Evolutionary conservation across 2,113 vertebrate genomes (phyloP), one percentile per base, ranked within the genome.

Genomic region (Atrichornis clamosus): DNA sequence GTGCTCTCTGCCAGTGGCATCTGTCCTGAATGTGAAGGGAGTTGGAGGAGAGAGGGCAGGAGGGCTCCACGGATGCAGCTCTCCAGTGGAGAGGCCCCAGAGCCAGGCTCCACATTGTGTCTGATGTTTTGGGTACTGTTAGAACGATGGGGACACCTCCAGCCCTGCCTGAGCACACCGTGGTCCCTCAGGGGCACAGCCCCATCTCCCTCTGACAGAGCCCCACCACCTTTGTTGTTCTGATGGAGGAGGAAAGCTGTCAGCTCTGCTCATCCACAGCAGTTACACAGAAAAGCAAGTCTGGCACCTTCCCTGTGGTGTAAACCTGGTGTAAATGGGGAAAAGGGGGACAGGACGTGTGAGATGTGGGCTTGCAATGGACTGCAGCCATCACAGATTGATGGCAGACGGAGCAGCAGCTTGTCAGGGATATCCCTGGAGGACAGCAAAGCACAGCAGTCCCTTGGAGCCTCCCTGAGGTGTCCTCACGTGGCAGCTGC

Each of bases 81-180:
- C 19, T 35, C 22, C 3, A 11, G 32, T 22, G 14, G 17, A 67
- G 35, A 59, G 39, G 17, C 24, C 46, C 11, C 70, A 44, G 15
- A 67, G 11, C 6, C 39, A 8, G 8, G 3, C 46, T 7, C 10
- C 52, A 41, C 49, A 18, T 13, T 3, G 10, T 37, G 26, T 6
- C 55, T 0, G 0, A 2, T 15, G 26, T 1, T 77, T 5, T 56
- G 30, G 58, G 24, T 1, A 1, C 37, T 24, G 42, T 5, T 5
- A 8, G 39, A 35, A 2, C 2, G n/a, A 18, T 7, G 63, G 27
- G 20, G 28, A 15, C 50, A 35, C 13, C 16, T 69, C 44, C 73
- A 72, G n/a, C 39, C 37, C 42, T 30, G 15, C 35, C 32, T 7
- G 39, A 32, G 18, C 69, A 2, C 10, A 0, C 50, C 26, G n/a